phyloP scores from a whole-genome alignment of 2,797 vertebrate genomes.

The Sebastes ruberrimus region DNA sequence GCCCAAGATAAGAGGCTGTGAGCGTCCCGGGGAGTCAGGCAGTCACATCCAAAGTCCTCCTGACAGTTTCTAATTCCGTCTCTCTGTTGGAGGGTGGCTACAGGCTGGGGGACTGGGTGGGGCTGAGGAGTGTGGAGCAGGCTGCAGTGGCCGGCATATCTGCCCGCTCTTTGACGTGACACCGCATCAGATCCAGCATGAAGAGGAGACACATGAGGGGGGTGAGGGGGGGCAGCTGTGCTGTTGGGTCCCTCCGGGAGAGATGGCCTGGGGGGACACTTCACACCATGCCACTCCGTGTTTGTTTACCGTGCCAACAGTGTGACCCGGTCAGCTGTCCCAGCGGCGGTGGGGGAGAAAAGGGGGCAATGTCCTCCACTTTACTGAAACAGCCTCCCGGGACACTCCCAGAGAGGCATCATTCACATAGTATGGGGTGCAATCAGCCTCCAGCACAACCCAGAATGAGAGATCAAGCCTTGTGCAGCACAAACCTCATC shows the following conservation, averaged over 20 bases:
- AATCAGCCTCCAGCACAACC: conserved; percentile 62
- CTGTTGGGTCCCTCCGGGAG: conserved; percentile 24
- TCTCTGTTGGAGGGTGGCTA: conserved; percentile 13
- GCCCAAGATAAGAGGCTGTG: conserved; percentile 38
- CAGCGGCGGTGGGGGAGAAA: conserved; percentile 10
- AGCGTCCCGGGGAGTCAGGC: conserved; percentile 48
- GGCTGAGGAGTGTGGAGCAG: not conserved
- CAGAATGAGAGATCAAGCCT: conserved; percentile 69
- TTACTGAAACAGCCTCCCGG: conserved; percentile 55
- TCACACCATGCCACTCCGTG: conserved; percentile 68
- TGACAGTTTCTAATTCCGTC: conserved; percentile 67
- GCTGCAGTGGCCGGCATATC: conserved; percentile 23
- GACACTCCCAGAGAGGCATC: conserved; percentile 58
- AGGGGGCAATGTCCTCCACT: conserved; percentile 52
- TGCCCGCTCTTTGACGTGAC: conserved; percentile 32
- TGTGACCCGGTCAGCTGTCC: conserved; percentile 71
- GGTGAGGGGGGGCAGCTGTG: conserved; percentile 39
- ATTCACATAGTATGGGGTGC: conserved; percentile 62
- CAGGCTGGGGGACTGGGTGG: conserved; percentile 25
- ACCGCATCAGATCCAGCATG: conserved; percentile 31
- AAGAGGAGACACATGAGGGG: conserved; percentile 19
- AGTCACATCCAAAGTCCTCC: conserved; percentile 44
- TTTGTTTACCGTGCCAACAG: conserved; percentile 73
- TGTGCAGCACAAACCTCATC: conserved; percentile 63
- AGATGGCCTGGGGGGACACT: conserved; percentile 55